These are phyloP conservation scores for Lerema accius DNA, from an alignment of 1,140 invertebrate genomes.

Conservation along the genomic window DNA sequence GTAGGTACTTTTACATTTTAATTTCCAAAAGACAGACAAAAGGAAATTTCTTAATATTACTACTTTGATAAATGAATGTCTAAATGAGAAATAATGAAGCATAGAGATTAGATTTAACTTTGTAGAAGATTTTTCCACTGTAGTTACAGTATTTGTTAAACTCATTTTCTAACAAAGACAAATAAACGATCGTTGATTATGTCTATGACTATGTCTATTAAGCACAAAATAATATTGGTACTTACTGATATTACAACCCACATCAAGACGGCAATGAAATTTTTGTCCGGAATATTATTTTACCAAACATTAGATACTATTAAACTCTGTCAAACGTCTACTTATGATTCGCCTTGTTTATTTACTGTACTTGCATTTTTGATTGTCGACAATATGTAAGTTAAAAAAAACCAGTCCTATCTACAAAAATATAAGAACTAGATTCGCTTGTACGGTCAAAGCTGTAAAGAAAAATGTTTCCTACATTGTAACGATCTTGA, in stretches of 20 bases:
- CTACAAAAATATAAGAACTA: not conserved
- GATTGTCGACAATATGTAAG: slow-evolving; percentile 31
- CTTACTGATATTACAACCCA: not conserved
- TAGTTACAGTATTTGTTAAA: no score
- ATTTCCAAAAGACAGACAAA: no score
- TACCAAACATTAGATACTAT: slow-evolving; percentile 22
- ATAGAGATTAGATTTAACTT: no score
- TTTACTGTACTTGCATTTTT: slow-evolving; percentile 38
- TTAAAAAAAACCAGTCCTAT: slow-evolving; percentile 5
- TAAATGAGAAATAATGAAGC: no score
- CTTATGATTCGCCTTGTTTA: slow-evolving; percentile 41
- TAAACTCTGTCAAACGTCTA: slow-evolving; percentile 20
- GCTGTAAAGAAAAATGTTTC: slow-evolving; percentile 14
- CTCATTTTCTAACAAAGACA: no score
- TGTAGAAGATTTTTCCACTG: no score
- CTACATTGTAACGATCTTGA: slow-evolving; percentile 45
- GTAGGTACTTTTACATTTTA: no score
- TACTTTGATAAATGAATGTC: no score
- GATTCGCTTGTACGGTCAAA: slow-evolving; percentile 12
- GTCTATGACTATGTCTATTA: not conserved
- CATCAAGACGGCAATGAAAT: slow-evolving; percentile 9
- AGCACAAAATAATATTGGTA: slow-evolving; percentile 12
- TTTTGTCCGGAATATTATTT: slow-evolving; percentile 22
- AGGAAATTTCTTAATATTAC: no score
- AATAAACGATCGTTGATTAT: no score